These are phyloP conservation scores for Hydrolagus colliei DNA, from an alignment of 2,797 vertebrate species.

Conservation along the genomic window DNA sequence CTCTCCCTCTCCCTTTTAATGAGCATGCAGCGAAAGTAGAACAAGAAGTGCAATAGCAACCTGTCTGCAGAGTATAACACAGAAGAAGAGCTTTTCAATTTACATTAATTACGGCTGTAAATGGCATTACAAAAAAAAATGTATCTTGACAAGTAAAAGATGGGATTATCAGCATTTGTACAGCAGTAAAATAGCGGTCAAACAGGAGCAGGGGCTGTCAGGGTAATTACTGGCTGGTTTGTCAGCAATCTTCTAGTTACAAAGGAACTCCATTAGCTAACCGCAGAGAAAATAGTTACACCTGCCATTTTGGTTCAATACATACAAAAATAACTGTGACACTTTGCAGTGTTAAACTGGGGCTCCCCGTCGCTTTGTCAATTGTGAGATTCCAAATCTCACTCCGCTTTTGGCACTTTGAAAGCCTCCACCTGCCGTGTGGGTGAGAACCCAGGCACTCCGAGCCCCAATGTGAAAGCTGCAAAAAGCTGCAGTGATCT, in stretches of 20 bases:
- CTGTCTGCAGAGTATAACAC: constrained; percentile 18
- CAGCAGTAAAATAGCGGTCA: constrained; percentile 30
- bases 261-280: constrained; percentile 22
- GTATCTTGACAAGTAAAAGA: constrained; percentile 30
- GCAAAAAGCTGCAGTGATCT: not conserved
- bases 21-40: constrained; percentile 21
- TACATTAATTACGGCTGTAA: constrained; percentile 27
- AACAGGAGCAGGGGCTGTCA: constrained; percentile 27
- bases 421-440: constrained; percentile 26
- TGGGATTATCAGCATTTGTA: constrained; percentile 28
- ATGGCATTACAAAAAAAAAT: constrained; percentile 26
- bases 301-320: constrained; percentile 30
- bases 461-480: constrained; percentile 14
- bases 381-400: constrained; percentile 21
- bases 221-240: constrained; percentile 30
- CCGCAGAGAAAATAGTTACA: constrained; percentile 24
- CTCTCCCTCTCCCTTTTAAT: not conserved
- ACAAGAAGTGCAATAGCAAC: constrained; percentile 20
- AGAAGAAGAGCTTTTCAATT: constrained; percentile 18
- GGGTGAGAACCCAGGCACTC: constrained; percentile 4
- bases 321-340: constrained; percentile 16
- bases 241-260: constrained; percentile 25
- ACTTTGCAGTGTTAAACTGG: constrained; percentile 40
- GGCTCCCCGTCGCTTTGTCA: constrained; percentile 40
- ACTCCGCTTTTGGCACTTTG: constrained; percentile 33